phyloP scores from a whole-genome alignment of 1,140 invertebrate species.

The Cyclina sinensis region DNA sequence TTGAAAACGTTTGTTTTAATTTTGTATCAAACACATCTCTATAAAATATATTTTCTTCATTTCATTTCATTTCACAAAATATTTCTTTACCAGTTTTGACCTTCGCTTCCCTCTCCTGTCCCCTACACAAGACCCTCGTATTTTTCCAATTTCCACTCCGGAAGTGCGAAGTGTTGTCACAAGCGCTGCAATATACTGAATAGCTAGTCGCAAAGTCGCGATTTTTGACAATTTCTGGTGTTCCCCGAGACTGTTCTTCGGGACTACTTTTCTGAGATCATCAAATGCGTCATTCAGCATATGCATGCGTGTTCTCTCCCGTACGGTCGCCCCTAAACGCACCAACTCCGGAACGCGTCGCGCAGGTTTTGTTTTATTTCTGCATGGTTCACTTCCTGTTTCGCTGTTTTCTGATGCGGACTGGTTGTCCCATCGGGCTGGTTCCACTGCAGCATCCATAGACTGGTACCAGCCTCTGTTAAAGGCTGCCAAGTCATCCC shows the following conservation, averaged over 20 bases:
- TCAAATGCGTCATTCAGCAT: constrained; percentile 87
- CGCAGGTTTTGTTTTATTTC: not conserved
- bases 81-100: constrained; percentile 28
- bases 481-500: not conserved
- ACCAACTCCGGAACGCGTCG: constrained; percentile 67
- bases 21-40: not conserved
- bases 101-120: constrained; percentile 78
- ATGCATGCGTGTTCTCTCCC: constrained; percentile 87
- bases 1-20: no score
- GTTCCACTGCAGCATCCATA: not conserved
- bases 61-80: constrained; percentile 2
- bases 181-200: constrained; percentile 87
- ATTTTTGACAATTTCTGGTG: constrained; percentile 87
- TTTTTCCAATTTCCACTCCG: constrained; percentile 81
- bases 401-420: constrained; percentile 1
- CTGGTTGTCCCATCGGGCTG: not conserved
- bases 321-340: constrained; percentile 82
- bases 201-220: constrained; percentile 86
- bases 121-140: constrained; percentile 74
- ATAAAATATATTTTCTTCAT: not conserved
- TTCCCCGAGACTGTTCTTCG: constrained; percentile 85
- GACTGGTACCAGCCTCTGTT: not conserved
- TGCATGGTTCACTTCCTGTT: not conserved
- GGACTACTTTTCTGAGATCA: constrained; percentile 85
- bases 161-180: constrained; percentile 81